Conservation (phyloP, 2,113 vertebrate genomes). For the Tachysurus fulvidraco region DNA sequence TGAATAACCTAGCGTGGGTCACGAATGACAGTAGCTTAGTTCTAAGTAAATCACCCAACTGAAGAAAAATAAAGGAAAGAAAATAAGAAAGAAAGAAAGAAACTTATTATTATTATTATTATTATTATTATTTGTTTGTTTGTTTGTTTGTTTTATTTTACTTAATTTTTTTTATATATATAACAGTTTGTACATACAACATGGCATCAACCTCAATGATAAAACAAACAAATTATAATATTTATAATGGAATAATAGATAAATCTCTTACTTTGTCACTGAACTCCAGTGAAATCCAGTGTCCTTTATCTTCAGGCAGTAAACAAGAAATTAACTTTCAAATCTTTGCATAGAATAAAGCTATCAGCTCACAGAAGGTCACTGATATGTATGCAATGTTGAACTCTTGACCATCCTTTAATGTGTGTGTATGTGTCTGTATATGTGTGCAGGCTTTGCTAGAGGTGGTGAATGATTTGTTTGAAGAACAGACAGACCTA, state of each 20-base stretch:
- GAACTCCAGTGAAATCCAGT: neutral
- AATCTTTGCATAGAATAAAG: neutral
- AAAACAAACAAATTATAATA: neutral
- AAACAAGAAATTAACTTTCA: neutral
- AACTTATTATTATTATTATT: too few species aligned
- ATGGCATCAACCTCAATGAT: neutral
- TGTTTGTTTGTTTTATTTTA: too few species aligned
- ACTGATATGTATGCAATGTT: neutral
- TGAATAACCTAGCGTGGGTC: too few species aligned
- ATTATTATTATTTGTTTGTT: too few species aligned
- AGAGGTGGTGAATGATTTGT: constrained; percentile 98
- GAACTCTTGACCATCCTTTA: constrained; percentile 20
- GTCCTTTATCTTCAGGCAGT: neutral
- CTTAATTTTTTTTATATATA: too few species aligned
- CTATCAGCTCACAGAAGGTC: neutral
- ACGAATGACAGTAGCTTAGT: too few species aligned
- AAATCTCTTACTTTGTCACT: neutral
- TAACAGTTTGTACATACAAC: too few species aligned
- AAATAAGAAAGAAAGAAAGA: too few species aligned
- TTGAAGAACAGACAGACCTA: constrained; percentile 98
- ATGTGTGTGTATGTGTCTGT: neutral
- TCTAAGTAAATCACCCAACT: too few species aligned
- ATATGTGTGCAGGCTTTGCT: constrained; percentile 81
- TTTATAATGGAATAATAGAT: neutral
- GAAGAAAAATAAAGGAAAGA: too few species aligned